Evolutionary conservation across 1,140 invertebrate genomes (phyloP), one percentile per base, ranked within the genome.

Genomic region (Pseudachorutes palmiensis): DNA sequence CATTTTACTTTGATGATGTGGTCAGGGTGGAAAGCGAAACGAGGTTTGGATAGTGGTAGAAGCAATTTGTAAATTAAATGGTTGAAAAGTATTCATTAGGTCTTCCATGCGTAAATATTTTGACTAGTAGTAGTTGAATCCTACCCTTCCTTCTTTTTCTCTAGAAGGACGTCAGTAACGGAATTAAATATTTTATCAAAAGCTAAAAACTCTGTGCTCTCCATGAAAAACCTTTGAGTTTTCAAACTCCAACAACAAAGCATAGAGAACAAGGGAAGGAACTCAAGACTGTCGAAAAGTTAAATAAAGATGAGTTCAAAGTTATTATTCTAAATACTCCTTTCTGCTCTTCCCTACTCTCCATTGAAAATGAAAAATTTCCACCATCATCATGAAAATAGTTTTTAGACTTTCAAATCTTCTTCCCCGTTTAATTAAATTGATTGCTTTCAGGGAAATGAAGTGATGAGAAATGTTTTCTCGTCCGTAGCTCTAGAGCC

Each of bases 381-480:
- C 36, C 9, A 12, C 36, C 36, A 45, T 45, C 36, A 12, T 45
- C 9, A 45, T 9, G 9, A 45, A 45, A 45, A 45, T 45, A 45
- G 36, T 45, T 45, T n/a, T 45, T 45, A 45, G 36, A 45, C 36
- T 45, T 45, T 45, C 36, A 45, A 45, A 45, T 12, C 36, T 19
- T n/a, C n/a, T n/a, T n/a, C n/a, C n/a, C n/a, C n/a, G n/a, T n/a
- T 45, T 45, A 45, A 45, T 45, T 45, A 45, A 45, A 45, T 45
- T 45, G 36, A 45, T 45, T 45, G 36, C 36, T 45, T 45, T 45
- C 36, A 12, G 36, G 36, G 36, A 45, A 45, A 45, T 45, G 36
- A 45, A 45, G 36, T 45, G 36, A 45, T 45, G 36, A 45, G 36
- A 19, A 45, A 45, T 45, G 36, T 45, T 45, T 45, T 45, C n/a